Conservation (phyloP, 2,797 vertebrate species). For the Neopelma chrysocephalum region DNA sequence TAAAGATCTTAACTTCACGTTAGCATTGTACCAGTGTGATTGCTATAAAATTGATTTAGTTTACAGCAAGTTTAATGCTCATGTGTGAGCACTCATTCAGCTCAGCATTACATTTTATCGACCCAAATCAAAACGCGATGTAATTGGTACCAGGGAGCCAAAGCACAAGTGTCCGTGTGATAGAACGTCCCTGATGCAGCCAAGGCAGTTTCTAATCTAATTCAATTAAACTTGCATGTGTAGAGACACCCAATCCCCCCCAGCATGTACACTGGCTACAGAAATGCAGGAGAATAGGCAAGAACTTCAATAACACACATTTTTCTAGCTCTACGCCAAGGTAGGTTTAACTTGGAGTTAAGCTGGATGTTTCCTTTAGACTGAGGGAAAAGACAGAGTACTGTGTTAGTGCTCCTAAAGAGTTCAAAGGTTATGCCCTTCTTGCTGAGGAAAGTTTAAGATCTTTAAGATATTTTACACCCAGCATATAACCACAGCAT, state of each 20-base stretch:
- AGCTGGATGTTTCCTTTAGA: not conserved
- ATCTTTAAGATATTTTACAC: not conserved
- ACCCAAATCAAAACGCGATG: not conserved
- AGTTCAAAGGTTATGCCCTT: not conserved
- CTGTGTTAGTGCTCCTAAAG: not conserved
- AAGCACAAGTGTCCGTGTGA: not conserved
- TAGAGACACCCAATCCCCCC: not conserved
- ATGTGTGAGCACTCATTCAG: not conserved
- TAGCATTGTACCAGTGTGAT: not conserved
- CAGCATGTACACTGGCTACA: not conserved
- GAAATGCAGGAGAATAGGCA: not conserved
- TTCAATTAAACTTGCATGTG: not conserved
- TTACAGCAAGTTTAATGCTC: not conserved
- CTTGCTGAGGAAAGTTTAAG: not conserved
- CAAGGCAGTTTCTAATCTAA: not conserved
- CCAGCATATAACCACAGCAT: not conserved
- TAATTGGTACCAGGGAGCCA: not conserved
- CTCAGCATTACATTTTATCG: not conserved
- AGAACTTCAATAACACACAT: not conserved
- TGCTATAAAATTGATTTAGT: not conserved
- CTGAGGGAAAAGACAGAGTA: not conserved
- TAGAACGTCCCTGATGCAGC: not conserved
- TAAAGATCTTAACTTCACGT: not conserved
- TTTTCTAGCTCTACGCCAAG: not conserved
- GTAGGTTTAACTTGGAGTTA: not conserved